Evolutionary conservation across 1,140 invertebrate genomes (phyloP).

Genomic region (Papilio machaon): DNA sequence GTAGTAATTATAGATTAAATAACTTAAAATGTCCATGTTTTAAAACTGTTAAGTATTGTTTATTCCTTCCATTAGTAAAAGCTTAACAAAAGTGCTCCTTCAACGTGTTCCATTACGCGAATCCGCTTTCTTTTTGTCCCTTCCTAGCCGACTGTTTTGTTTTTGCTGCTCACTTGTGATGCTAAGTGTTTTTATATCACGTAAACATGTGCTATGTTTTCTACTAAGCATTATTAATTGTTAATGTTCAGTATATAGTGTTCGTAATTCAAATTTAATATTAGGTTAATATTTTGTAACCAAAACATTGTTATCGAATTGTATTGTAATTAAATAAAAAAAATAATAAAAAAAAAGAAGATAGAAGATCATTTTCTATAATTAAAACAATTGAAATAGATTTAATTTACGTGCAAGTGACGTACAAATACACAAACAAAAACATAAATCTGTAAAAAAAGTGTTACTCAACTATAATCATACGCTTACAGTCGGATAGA

Average conservation of each 20-base stretch:
- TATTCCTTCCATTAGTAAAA: conserved; percentile 10
- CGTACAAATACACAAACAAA: no score
- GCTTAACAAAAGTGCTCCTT: conserved; percentile 18
- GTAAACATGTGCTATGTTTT: not conserved
- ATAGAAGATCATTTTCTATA: no score
- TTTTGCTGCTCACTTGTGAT: conserved; percentile 23
- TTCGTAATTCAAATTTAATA: not conserved
- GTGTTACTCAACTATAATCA: no score
- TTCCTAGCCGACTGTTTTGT: conserved; percentile 30
- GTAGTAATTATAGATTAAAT: not conserved
- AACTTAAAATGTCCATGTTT: conserved; percentile 2
- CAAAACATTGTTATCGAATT: no score
- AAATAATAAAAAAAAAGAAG: no score
- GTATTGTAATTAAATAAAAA: no score
- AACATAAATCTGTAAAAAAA: no score
- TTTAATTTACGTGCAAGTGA: no score
- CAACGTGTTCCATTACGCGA: conserved; percentile 36
- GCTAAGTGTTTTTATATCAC: conserved; percentile 24
- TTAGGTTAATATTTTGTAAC: not conserved
- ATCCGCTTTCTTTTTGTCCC: conserved; percentile 36
- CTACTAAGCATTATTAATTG: not conserved
- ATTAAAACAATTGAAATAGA: no score
- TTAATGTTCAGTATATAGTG: not conserved
- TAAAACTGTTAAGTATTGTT: conserved; percentile 14
- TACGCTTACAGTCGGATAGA: no score